Conservation (phyloP, 1,140 invertebrate species). For the Rhizoglyphus robini region DNA sequence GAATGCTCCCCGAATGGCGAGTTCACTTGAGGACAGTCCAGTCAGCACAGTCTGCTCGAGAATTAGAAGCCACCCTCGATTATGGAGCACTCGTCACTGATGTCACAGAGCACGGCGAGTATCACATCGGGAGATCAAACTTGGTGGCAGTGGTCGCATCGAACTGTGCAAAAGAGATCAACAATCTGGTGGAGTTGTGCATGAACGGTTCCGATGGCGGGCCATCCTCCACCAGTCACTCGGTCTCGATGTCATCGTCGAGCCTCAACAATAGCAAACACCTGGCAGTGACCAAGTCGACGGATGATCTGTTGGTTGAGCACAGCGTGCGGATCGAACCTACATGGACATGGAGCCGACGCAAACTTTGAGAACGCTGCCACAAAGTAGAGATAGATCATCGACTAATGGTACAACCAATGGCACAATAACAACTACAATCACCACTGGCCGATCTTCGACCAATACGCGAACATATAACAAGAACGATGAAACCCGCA, state of each 20-base stretch:
- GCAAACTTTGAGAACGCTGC: neutral
- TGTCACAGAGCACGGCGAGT: conserved; percentile 29
- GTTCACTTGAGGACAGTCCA: conserved; percentile 6
- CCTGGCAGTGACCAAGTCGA: no score
- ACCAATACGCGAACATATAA: conserved; percentile 9
- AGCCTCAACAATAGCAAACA: no score
- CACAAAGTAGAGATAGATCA: neutral
- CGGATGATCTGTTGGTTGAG: neutral
- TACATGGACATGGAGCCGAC: conserved; percentile 7
- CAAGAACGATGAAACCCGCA: conserved; percentile 4
- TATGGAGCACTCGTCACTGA: conserved; percentile 34
- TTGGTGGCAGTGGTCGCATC: neutral
- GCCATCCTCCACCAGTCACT: neutral
- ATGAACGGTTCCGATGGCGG: neutral
- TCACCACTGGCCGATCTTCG: neutral
- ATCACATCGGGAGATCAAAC: neutral
- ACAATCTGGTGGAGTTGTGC: neutral
- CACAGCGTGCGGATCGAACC: neutral
- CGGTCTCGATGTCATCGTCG: neutral
- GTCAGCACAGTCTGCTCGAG: conserved; percentile 39
- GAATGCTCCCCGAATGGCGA: neutral
- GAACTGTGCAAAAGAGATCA: conserved; percentile 15
- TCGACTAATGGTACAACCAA: neutral
- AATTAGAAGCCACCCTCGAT: conserved; percentile 61
- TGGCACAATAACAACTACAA: neutral